phyloP scores from a whole-genome alignment of 1,140 invertebrate species.

The Plodia interpunctella region DNA sequence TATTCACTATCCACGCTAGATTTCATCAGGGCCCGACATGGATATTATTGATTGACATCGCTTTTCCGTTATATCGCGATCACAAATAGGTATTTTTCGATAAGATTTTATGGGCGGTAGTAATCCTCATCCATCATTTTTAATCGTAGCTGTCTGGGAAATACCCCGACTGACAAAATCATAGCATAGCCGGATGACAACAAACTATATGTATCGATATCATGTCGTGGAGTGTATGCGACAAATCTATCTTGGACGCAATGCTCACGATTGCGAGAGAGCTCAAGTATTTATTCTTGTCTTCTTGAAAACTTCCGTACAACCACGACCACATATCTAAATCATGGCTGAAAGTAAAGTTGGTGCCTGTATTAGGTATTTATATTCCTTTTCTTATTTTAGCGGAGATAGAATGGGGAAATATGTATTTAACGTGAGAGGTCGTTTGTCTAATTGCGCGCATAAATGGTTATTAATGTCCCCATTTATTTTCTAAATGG shows the following conservation, averaged over 20 bases:
- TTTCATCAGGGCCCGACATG: conserved; percentile 27
- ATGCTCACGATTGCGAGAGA: neutral
- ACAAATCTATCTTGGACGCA: conserved; percentile 28
- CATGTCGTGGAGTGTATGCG: conserved; percentile 25
- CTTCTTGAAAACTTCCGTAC: neutral
- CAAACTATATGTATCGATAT: conserved; percentile 27
- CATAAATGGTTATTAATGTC: no score
- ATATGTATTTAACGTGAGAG: no score
- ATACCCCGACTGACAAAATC: conserved; percentile 27
- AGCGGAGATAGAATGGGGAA: no score
- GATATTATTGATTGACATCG: conserved; percentile 54
- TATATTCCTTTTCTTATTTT: no score
- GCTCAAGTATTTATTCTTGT: neutral
- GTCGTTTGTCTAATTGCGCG: no score
- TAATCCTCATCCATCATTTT: conserved; percentile 36
- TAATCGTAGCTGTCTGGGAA: conserved; percentile 26
- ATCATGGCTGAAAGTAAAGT: neutral
- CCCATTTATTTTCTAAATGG: no score
- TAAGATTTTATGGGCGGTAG: conserved; percentile 16
- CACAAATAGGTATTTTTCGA: conserved; percentile 25
- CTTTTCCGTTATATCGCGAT: conserved; percentile 33
- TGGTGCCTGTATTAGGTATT: no score
- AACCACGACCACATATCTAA: neutral
- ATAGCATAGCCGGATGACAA: conserved; percentile 20
- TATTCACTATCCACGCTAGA: conserved; percentile 11